Evolutionary conservation across 2,113 vertebrate species (phyloP).

Genomic region (Ceratotherium simum): DNA sequence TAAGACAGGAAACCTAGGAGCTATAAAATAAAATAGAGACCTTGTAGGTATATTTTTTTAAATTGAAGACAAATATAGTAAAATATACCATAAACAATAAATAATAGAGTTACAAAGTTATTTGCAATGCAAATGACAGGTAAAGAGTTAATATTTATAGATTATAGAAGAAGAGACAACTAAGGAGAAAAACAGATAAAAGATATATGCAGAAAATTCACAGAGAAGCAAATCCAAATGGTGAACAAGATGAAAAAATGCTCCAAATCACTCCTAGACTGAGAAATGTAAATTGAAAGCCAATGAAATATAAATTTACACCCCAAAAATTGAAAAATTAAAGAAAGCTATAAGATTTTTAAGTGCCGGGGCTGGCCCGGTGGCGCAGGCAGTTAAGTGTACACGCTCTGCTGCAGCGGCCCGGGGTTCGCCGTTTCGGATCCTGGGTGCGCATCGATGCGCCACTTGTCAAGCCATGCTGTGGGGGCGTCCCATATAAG

Average conservation of each 20-base stretch:
- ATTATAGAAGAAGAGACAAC: not conserved
- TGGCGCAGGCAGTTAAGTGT: too few species aligned
- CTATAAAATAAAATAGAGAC: not conserved
- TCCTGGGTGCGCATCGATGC: too few species aligned
- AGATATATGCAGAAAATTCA: not conserved
- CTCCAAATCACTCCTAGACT: not conserved
- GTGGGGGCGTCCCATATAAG: too few species aligned
- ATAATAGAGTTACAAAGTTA: not conserved
- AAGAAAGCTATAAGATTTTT: not conserved
- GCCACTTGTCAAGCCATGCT: too few species aligned
- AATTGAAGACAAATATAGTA: not conserved
- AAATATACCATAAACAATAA: not conserved
- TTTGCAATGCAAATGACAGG: not conserved
- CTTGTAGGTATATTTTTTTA: not conserved
- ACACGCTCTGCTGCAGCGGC: too few species aligned
- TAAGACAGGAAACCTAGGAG: not conserved
- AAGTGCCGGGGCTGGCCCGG: not conserved
- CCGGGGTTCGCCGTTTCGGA: too few species aligned
- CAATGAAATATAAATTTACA: not conserved
- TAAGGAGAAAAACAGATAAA: not conserved
- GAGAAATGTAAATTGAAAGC: constrained; percentile 23
- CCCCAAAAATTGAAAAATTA: not conserved
- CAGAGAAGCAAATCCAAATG: not conserved
- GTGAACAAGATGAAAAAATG: not conserved
- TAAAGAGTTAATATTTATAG: not conserved